A percentile compares a stretch with the other conserved stretches of the same genome.
Conservation (phyloP, 2,888 invertebrate species). For the Halictus ligatus region DNA sequence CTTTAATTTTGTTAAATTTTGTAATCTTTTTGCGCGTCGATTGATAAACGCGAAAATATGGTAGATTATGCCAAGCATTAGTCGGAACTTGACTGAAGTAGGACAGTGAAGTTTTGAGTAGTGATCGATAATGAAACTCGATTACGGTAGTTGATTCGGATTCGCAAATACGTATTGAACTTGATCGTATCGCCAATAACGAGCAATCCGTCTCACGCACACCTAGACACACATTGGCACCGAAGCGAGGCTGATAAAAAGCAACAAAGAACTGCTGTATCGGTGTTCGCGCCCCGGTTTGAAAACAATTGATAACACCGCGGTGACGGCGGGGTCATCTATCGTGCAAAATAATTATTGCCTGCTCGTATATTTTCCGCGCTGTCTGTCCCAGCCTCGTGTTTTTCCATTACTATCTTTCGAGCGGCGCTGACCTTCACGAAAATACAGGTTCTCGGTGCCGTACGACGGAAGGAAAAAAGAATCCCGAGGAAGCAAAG, state of each 20-base stretch:
- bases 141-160: neutral
- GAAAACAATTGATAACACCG: constrained; percentile 74
- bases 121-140: neutral
- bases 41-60: neutral
- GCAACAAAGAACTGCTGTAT: constrained; percentile 69
- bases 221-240: constrained; percentile 28
- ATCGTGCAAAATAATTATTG: constrained; percentile 65
- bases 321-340: constrained; percentile 65
- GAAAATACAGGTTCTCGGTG: neutral
- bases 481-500: neutral
- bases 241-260: constrained; percentile 59
- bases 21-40: neutral
- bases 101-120: neutral
- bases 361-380: constrained; percentile 38
- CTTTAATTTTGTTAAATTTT: neutral
- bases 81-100: neutral
- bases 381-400: constrained; percentile 24
- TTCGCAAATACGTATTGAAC: neutral
- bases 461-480: neutral
- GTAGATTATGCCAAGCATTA: too few species aligned
- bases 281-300: constrained; percentile 56
- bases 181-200: neutral
- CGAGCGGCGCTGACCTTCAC: constrained; percentile 2
- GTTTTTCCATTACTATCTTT: constrained; percentile 59
- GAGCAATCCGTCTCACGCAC: constrained; percentile 2